Evolutionary conservation across 2,888 invertebrate species (phyloP), one percentile per base, ranked within the genome.

Genomic region (Phania funesta): DNA sequence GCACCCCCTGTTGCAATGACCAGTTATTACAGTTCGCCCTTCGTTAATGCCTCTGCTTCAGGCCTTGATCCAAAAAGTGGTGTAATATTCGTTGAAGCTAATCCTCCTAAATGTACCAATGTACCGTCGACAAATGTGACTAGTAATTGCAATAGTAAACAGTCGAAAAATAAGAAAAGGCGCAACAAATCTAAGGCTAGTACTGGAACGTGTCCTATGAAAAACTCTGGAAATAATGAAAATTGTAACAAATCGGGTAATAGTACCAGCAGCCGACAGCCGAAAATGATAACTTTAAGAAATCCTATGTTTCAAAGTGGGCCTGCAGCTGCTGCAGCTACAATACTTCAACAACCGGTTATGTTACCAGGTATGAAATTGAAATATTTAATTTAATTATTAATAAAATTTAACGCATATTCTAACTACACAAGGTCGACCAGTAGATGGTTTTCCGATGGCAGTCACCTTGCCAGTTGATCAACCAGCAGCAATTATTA

Each of bases 251-350:
- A 60, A 0, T 89, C 90, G 3, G 46, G 85, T 9, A 65, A 20
- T 18, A 32, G 0, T 50, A 24, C 8, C 22, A 24, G 41, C 20
- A 65, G 50, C 38, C 78, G 71, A 0, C 86, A 85, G 44, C 92
- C 93, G 73, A 94, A 94, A 84, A 95, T 95, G 93, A 95, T 96
- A 60, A 96, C 96, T 0, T 92, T 96, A 4, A 93, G 95, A 18
- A 96, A 96, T 90, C 96, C 96, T 0, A 95, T 96, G 92, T 96
- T 96, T 13, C 88, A 90, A 58, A 92, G 16, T 62, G 84, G 84
- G n/a, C 54, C 83, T 24, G 44, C 84, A 29, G 71, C 79, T 9
- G 82, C 84, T 29, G 67, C 84, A 35, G 75, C 84, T 41, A 83
- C 88, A 46, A 73, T 83, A 48, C 50, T 83, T 29, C 83, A 87